A percentile compares a stretch with the other conserved stretches of the same genome.
These are phyloP conservation scores for Andrena bucephala DNA, from an alignment of 2,888 invertebrate species.

Conservation along the genomic window DNA sequence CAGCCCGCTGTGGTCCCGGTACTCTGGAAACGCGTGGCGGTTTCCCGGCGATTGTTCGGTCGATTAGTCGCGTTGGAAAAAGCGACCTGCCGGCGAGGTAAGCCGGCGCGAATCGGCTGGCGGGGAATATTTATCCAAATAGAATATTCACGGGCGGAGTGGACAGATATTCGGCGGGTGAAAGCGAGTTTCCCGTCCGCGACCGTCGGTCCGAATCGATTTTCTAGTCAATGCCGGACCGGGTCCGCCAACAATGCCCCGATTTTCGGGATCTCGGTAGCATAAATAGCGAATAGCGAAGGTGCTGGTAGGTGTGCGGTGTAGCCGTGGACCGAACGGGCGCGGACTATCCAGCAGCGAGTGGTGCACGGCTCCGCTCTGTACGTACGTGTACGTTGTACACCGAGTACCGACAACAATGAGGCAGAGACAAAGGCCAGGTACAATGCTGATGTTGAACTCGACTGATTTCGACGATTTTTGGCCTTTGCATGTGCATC, in stretches of 20 bases:
- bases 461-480: slow-evolving; percentile 85
- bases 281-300: slow-evolving; percentile 70
- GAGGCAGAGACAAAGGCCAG: slow-evolving; percentile 83
- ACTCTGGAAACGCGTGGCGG: too few species aligned
- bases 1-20: too few species aligned
- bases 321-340: slow-evolving; percentile 53
- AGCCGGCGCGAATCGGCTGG: not conserved
- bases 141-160: slow-evolving; percentile 47
- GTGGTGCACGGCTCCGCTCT: slow-evolving; percentile 25
- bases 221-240: slow-evolving; percentile 56
- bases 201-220: slow-evolving; percentile 49
- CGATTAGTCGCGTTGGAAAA: slow-evolving; percentile 10
- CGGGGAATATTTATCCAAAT: slow-evolving; percentile 52
- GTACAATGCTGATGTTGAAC: slow-evolving; percentile 85
- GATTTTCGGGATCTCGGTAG: slow-evolving; percentile 73
- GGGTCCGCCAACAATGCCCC: slow-evolving; percentile 65
- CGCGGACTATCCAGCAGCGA: slow-evolving; percentile 51
- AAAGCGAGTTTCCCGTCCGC: slow-evolving; percentile 58
- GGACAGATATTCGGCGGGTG: slow-evolving; percentile 49
- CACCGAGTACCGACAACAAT: slow-evolving; percentile 82
- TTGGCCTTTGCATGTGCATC: slow-evolving; percentile 83
- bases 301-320: slow-evolving; percentile 60
- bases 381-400: slow-evolving; percentile 71
- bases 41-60: not conserved
- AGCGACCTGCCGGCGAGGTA: not conserved